Base-by-base conservation (phyloP, 2,113 vertebrate species). In the Callipepla californica region DNA sequence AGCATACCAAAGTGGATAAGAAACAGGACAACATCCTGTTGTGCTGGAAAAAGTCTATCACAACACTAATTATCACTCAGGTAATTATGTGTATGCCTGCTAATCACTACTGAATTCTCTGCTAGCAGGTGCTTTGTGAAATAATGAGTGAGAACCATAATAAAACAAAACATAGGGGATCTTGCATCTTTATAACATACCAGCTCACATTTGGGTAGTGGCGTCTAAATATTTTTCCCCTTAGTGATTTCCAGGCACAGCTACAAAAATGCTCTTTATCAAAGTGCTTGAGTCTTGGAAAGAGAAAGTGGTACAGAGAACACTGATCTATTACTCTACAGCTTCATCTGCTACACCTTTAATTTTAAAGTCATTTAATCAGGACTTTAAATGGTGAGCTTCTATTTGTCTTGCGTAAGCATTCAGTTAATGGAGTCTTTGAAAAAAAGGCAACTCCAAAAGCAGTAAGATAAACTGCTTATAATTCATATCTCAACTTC, bases 401-500 rank as follows among this genome's bases (percentile, higher is more conserved):
- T 72, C 81, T 55, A 30, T 53, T 85, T 78, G 51, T 75, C 90
- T 84, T 84, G 34, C 47, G 21, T 65, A 50, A 90, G 68, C 57
- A 59, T 81, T 92, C 47, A 74, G 70, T 70, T 86, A 92, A 90
- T 45, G 4, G 13, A 83, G 80, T 80, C 76, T 68, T 93, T 77
- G 45, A 83, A 83, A 83, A 70, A 93, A 55, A 45, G 70, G 34
- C 42, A 89, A 57, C 57, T 87, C 90, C 57, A 59, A 70, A 30
- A 47, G 69, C 66, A 59, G 50, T 40, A 45, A 85, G 16, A 51
- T 18, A 45, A 21, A 32, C 45, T 28, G 47, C 62, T 87, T 75
- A 84, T 63, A 91, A 77, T 66, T 85, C 66, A 22, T 78, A 36
- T 68, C 40, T 81, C 73, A 25, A 25, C 58, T 78, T 72, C 44